Evolutionary conservation across 1,140 invertebrate species (phyloP), one percentile per base, ranked within the genome.

Genomic region (Aphaenogaster ashmeadi): DNA sequence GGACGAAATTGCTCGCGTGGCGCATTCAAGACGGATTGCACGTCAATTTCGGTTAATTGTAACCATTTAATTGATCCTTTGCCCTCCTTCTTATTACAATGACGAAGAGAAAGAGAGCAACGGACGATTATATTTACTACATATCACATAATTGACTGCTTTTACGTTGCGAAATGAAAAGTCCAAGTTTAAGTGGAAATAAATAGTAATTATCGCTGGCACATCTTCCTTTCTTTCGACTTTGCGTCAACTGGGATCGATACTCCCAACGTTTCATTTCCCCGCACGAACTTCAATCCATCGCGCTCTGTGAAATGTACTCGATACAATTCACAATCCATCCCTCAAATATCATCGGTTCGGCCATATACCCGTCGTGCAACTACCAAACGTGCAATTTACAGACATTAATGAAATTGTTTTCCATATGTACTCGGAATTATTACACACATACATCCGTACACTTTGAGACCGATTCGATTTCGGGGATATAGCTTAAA

Each of bases 341-440:
- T 66, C 60, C 44, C 60, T 66, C 77, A 79, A 79, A 79, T 79
- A 79, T 79, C 44, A 50, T 79, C 60, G 44, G 60, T 38, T 36
- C 41, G 41, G 27, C 27, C 44, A 18, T 66, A 36, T 66, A 36
- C 33, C 52, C 11, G 33, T 50, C 27, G 77, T 21, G 58, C 44
- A 50, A 79, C 77, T 64, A 66, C 27, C 77, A 66, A 66, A 11
- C 77, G 44, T 47, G 58, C 77, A 79, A 79, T 79, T 79, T 79
- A 66, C 44, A 66, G 60, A 79, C 44, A 47, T 66, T 79, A 79
- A 79, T 79, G 60, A 79, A 79, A 79, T 79, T 79, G 77, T 79
- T 66, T 66, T 13, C 41, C 27, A 36, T 38, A 38, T 66, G 27
- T 50, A 36, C 38, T 9, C 67, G 38, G 38, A 77, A 60, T 77